Base-by-base conservation (phyloP, 2,113 vertebrate species). In the Cephalopterus ornatus region DNA sequence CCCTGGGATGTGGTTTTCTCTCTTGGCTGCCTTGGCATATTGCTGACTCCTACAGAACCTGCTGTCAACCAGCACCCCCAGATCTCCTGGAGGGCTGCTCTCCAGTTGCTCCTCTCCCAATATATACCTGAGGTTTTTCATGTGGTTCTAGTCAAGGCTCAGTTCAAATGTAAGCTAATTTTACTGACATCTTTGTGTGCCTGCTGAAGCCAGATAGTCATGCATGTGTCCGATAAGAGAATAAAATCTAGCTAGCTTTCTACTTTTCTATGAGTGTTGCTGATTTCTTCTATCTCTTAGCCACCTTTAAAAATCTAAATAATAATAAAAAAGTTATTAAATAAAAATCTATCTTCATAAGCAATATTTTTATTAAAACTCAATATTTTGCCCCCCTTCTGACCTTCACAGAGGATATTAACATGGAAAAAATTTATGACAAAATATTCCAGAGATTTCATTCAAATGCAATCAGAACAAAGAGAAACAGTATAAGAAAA, bases 11-110 rank as follows among this genome's bases (percentile, higher is more conserved):
- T 4, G 1, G 3, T 56, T 76, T 61, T 47, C 13, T 15, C 28
- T 33, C 35, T 24, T 22, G 28, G n/a, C 49, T 55, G n/a, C 49
- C 61, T 0, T 0, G 30, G 10, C 49, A n/a, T 9, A 13, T n/a
- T 65, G 13, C n/a, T 47, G 61, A 8, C 27, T 68, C 33, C 23
- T 21, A 2, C 22, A 44, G 9, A 44, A 4, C 46, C 41, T 73
- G 23, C 32, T 83, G 16, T 24, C 21, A 2, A 53, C 30, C 35
- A 87, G 44, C 44, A 68, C 8, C 3, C 14, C 21, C 13, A 55
- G 11, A 24, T 21, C 30, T 17, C 30, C 58, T 68, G 27, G 22
- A 63, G 14, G 14, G 9, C 59, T 74, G 15, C 2, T 74, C 41
- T 14, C 30, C 55, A 49, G 18, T 19, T 55, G 9, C 28, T 75